Evolutionary conservation across 1,140 invertebrate species (phyloP).

Genomic region (Brachystomella parvula): DNA sequence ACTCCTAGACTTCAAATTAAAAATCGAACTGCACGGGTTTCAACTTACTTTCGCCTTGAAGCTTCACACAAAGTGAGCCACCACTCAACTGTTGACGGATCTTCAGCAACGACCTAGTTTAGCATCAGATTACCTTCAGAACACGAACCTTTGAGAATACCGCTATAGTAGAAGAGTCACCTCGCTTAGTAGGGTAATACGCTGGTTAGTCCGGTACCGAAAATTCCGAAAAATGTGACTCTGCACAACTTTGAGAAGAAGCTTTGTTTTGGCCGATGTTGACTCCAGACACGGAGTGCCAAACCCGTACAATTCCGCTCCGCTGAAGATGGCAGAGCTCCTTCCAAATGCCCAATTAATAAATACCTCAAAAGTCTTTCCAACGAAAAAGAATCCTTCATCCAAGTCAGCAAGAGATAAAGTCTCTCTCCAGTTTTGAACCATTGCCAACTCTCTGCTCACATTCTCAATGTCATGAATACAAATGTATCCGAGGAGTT

Average conservation of each 20-base stretch:
- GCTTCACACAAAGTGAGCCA: conserved; percentile 5
- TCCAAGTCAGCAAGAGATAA: neutral
- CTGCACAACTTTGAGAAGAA: conserved; percentile 5
- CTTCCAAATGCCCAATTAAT: neutral
- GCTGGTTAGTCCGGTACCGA: neutral
- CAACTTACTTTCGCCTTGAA: conserved; percentile 13
- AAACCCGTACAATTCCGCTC: neutral
- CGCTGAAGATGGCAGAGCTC: neutral
- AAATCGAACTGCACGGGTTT: neutral
- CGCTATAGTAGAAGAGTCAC: neutral
- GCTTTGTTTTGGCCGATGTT: neutral
- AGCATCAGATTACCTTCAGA: neutral
- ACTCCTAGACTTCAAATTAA: neutral
- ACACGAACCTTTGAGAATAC: neutral
- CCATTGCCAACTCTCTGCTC: conserved; percentile 1
- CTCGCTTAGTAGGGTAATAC: conserved; percentile 5
- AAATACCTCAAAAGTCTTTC: neutral
- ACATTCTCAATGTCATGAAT: neutral
- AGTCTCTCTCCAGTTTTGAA: neutral
- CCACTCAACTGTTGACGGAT: conserved; percentile 17
- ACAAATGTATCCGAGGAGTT: conserved; percentile 12
- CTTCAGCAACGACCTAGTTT: conserved; percentile 5
- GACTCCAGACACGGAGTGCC: conserved; percentile 6
- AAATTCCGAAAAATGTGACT: conserved; percentile 13
- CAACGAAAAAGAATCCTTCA: conserved; percentile 3